Percentiles rank a stretch among this genome's conserved stretches.
Evolutionary conservation across 1,140 invertebrate genomes (phyloP).

Genomic region (Meloidogyne chitwoodi): DNA sequence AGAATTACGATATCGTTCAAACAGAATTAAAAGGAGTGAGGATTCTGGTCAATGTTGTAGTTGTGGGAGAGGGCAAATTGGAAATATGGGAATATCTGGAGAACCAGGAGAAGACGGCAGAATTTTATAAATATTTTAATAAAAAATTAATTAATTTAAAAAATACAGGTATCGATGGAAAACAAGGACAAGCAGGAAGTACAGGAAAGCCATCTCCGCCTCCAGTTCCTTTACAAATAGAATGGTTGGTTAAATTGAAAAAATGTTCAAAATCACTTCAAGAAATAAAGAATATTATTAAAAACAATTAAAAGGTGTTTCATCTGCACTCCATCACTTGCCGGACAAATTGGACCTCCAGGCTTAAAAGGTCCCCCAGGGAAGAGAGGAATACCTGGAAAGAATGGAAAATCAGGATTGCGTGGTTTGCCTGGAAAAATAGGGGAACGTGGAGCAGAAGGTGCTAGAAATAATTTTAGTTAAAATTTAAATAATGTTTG

Average conservation of each 20-base stretch:
- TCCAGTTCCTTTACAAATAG: conserved; percentile 2
- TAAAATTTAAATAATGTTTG: background rate
- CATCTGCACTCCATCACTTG: conserved; percentile 6
- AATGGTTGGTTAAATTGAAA: conserved; percentile 14
- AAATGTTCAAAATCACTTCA: background rate
- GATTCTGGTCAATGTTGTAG: conserved; percentile 10
- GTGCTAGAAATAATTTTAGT: background rate
- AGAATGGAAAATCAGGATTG: background rate
- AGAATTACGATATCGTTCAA: background rate
- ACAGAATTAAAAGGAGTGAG: background rate
- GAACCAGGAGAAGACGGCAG: conserved; percentile 14
- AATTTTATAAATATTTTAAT: background rate
- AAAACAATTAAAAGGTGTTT: conserved; percentile 12
- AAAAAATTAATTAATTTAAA: no score
- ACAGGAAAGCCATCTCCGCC: conserved; percentile 9
- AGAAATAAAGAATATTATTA: no score
- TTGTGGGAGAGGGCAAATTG: conserved; percentile 19
- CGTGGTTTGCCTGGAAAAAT: conserved; percentile 7
- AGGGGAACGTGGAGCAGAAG: background rate
- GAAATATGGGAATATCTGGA: conserved; percentile 3
- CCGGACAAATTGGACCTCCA: conserved; percentile 15
- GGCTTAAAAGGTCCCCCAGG: conserved; percentile 9
- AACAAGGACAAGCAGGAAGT: conserved; percentile 3
- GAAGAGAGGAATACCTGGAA: background rate
- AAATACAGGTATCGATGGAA: conserved; percentile 19